Evolutionary conservation across 2,797 vertebrate species (phyloP), one percentile per base, ranked within the genome.

Genomic region (Leontopithecus rosalia): DNA sequence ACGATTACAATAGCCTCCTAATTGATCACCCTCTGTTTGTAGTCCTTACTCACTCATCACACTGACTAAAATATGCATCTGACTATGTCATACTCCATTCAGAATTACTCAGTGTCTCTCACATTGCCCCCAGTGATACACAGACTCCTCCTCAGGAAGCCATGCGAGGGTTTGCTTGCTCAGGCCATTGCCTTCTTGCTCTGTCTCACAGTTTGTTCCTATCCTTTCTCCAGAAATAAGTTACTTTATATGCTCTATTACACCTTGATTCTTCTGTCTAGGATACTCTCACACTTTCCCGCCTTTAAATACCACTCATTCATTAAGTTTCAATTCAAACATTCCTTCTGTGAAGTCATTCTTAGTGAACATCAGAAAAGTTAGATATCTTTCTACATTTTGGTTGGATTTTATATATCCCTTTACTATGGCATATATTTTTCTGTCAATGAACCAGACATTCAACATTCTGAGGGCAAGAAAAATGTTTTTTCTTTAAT

Each of bases 11-110:
- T n/a, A 39, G 24, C 75, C 24, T 82, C 36, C 24, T 77, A 50
- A 81, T 91, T 93, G 95, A 70, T 93, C 61, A 95, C 41, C 52
- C 33, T 79, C 85, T 89, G 12, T 9, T 26, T 92, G n/a, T 7
- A n/a, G 79, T 58, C 10, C 33, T 64, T 92, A 17, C 76, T 80
- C 5, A 33, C 9, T 77, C 12, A 46, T 7, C 10, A 73, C 4
- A 33, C 24, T 17, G 92, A 79, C 33, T 75, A 89, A 91, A 61
- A 30, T 70, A 46, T 43, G 17, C 7, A 19, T 30, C 14, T 36
- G 26, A 61, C 2, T 12, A 41, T 5, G 1, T 20, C 46, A n/a
- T 5, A 19, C n/a, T 13, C 28, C 55, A 5, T 30, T 50, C n/a
- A 75, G 36, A 57, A 73, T 30, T 64, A 41, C 36, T 72, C 80